Evolutionary conservation across 2,113 vertebrate genomes (phyloP), one percentile per base, ranked within the genome.

Genomic region (Burhinus oedicnemus): DNA sequence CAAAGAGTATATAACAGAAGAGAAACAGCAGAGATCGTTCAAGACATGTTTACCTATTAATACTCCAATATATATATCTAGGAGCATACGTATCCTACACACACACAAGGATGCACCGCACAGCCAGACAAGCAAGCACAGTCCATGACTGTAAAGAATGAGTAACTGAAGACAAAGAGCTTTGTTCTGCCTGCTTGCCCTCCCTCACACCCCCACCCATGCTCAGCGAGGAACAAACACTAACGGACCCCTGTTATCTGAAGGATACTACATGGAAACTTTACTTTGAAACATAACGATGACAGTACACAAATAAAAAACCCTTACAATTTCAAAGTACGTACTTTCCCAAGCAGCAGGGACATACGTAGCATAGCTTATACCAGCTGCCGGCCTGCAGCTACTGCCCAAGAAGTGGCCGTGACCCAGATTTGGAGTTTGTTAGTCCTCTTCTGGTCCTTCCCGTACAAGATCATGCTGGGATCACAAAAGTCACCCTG

Each of bases 321-420:
- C 5, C 10, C 4, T 45, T 20, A 8, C 14, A 22, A 3, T 47
- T 66, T 71, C 32, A 11, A 71, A 38, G 38, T 29, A 23, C 1
- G 8, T 22, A 22, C 32, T 86, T 87, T 83, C 55, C 38, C 83
- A 90, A 79, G 62, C 55, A 79, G 16, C 60, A 36, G 1, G 3
- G 26, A 68, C 34, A 19, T 16, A 21, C 0, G 8, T 0, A 42
- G 20, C 1, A 0, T 7, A 68, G 58, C 36, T 90, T 68, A 30
- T 8, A 54, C 14, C 55, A 92, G 55, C 55, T 74, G 38, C n/a
- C 65, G 64, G 72, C 6, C 38, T 62, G 34, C 47, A 86, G 76
- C 68, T 93, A 83, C 72, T 51, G 66, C 55, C 52, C 40, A 54
- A 92, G 21, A 81, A 42, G 21, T 19, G 6, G 30, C 7, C 38